These are phyloP conservation scores for Dioctria rufipes DNA, from an alignment of 2,888 invertebrate species.

Conservation along the genomic window DNA sequence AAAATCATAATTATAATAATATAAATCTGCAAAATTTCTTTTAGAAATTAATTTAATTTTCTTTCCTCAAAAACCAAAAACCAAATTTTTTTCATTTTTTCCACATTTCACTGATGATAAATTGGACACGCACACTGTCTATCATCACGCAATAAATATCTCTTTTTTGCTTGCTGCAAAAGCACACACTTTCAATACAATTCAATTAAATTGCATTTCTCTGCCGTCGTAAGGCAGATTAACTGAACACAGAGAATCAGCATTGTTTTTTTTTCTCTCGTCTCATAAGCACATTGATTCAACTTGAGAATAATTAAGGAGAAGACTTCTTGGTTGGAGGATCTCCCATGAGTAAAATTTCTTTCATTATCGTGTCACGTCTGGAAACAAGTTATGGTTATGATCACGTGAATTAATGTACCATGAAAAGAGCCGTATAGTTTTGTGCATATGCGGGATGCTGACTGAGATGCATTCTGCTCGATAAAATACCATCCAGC, in stretches of 20 bases:
- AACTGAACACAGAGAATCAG: background rate
- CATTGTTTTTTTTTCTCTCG: no score
- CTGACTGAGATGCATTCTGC: background rate
- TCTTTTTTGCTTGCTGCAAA: no score
- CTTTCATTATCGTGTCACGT: constrained; percentile 16
- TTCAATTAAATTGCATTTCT: background rate
- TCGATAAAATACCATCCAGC: background rate
- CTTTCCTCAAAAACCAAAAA: no score
- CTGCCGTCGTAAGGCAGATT: background rate
- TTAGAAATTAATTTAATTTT: background rate
- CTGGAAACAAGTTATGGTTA: constrained; percentile 38
- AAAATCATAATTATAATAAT: constrained; percentile 9
- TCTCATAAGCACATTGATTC: background rate
- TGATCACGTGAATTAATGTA: constrained; percentile 42
- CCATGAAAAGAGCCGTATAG: constrained; percentile 8
- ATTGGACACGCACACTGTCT: background rate
- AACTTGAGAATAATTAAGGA: constrained; percentile 10
- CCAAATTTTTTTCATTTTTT: background rate
- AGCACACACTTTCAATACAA: background rate
- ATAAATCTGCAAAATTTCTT: constrained; percentile 32
- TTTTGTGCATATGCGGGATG: background rate
- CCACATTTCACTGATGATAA: constrained; percentile 9
- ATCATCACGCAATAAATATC: background rate
- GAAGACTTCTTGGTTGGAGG: background rate
- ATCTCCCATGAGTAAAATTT: background rate